Percentiles rank a stretch among this genome's conserved stretches.
Evolutionary conservation across 2,113 vertebrate species (phyloP).

Genomic region (Oryzias javanicus): DNA sequence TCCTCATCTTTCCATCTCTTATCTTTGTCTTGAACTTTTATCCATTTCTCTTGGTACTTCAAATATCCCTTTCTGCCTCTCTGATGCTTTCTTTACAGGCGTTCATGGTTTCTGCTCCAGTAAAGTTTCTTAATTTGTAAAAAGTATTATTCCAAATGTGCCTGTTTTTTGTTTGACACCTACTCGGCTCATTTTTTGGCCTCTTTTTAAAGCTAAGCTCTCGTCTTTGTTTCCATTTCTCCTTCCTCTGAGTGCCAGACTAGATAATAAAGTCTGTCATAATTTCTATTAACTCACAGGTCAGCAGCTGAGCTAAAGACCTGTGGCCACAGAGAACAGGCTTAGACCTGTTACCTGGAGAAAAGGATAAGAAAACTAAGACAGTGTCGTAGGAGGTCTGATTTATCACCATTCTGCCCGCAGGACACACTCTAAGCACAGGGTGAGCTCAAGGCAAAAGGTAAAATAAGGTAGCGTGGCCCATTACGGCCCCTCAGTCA

Average conservation of each 20-base stretch:
- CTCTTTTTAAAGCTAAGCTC: slow-evolving; percentile 5
- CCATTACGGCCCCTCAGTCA: slow-evolving; percentile 1
- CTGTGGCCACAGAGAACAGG: slow-evolving; percentile 40
- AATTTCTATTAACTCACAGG: slow-evolving; percentile 68
- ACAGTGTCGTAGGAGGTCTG: slow-evolving; percentile 44
- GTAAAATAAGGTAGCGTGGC: slow-evolving; percentile 24
- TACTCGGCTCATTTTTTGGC: slow-evolving; percentile 16
- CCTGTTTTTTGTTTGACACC: slow-evolving; percentile 26
- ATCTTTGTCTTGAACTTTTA: background rate
- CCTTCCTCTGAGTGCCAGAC: slow-evolving; percentile 24
- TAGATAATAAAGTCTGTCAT: slow-evolving; percentile 58
- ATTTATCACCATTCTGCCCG: slow-evolving; percentile 49
- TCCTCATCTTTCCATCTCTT: slow-evolving; percentile 1
- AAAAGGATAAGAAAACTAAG: slow-evolving; percentile 56
- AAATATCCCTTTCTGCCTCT: background rate
- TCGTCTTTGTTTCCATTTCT: background rate
- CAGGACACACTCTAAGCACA: slow-evolving; percentile 20
- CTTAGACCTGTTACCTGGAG: slow-evolving; percentile 54
- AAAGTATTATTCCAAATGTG: background rate
- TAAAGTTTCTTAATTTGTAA: too few relatives aligned
- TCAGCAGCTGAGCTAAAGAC: slow-evolving; percentile 52
- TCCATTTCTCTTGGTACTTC: background rate
- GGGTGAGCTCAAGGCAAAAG: slow-evolving; percentile 24
- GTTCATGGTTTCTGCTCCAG: too few relatives aligned
- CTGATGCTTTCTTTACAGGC: background rate